phyloP scores from a whole-genome alignment of 2,888 invertebrate species.

The Anagyrus pseudococci region DNA sequence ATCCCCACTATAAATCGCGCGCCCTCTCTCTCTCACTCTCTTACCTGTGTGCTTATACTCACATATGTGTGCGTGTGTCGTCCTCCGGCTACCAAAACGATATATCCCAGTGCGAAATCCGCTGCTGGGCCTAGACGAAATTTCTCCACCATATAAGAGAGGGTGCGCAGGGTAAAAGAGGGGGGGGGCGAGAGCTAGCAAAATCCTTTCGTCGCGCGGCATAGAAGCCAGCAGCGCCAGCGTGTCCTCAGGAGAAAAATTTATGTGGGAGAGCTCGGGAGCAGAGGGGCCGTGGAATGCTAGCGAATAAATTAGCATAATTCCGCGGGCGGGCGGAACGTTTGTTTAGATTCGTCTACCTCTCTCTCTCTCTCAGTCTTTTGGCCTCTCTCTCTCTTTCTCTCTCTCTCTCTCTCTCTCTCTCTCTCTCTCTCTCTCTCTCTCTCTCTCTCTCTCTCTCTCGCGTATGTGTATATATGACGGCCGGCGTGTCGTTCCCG shows the following conservation, averaged over 20 bases:
- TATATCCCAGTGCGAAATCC: no score
- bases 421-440: slow-evolving; percentile 1
- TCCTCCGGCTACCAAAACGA: no score
- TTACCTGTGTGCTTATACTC: no score
- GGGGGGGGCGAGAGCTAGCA: no score
- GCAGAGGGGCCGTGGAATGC: slow-evolving; percentile 28
- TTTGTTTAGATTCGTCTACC: no score
- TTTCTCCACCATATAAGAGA: no score
- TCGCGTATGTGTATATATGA: background rate
- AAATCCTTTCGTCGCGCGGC: slow-evolving; percentile 8
- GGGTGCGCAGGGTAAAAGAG: no score
- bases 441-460: background rate
- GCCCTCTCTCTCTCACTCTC: background rate
- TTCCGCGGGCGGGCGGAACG: slow-evolving; percentile 26
- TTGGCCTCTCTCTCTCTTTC: slow-evolving; percentile 13
- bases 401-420: slow-evolving; percentile 7
- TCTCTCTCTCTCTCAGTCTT: no score
- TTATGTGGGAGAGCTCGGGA: slow-evolving; percentile 39
- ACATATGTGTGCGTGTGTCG: no score
- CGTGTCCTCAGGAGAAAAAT: no score
- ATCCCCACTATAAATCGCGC: slow-evolving; percentile 8
- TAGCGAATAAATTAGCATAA: slow-evolving; percentile 39
- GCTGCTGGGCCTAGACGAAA: no score
- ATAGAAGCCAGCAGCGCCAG: background rate
- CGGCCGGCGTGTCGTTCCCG: background rate